phyloP scores from a whole-genome alignment of 2,113 vertebrate species.

The Lepidothrix coronata region DNA sequence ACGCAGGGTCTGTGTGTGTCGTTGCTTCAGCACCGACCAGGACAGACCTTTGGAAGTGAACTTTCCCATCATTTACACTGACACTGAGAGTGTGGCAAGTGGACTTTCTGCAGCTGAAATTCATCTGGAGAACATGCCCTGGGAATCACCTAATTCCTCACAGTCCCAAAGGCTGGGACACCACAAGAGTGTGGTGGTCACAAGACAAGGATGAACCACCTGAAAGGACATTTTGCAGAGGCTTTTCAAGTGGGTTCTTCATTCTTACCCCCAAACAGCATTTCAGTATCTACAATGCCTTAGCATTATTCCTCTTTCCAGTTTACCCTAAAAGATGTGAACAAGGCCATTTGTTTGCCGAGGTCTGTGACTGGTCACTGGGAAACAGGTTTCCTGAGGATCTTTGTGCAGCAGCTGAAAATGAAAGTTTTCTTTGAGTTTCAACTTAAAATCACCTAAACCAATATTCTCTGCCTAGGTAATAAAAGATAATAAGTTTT shows the following conservation, averaged over 20 bases:
- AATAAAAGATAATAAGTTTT: conserved; percentile 67
- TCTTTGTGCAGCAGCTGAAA: neutral
- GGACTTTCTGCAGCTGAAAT: neutral
- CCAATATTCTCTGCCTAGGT: conserved; percentile 49
- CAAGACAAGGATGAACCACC: neutral
- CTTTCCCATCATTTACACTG: neutral
- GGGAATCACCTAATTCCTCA: neutral
- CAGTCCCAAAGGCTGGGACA: neutral
- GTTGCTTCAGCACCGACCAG: neutral
- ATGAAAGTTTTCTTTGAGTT: conserved; percentile 53
- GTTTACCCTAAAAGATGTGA: neutral
- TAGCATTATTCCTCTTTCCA: neutral
- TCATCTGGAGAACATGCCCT: neutral
- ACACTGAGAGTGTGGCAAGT: neutral
- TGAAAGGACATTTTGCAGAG: neutral
- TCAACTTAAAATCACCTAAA: conserved; percentile 42
- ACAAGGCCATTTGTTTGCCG: neutral
- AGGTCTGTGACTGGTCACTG: neutral
- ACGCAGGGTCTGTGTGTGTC: neutral
- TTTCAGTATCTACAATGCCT: neutral
- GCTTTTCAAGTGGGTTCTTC: neutral
- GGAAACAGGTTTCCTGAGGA: neutral
- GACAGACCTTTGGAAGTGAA: neutral
- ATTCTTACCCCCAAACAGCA: neutral
- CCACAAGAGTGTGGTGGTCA: rapidly evolving